Base-by-base conservation (phyloP, 1,140 invertebrate genomes). In the Stegodyphus dumicola region DNA sequence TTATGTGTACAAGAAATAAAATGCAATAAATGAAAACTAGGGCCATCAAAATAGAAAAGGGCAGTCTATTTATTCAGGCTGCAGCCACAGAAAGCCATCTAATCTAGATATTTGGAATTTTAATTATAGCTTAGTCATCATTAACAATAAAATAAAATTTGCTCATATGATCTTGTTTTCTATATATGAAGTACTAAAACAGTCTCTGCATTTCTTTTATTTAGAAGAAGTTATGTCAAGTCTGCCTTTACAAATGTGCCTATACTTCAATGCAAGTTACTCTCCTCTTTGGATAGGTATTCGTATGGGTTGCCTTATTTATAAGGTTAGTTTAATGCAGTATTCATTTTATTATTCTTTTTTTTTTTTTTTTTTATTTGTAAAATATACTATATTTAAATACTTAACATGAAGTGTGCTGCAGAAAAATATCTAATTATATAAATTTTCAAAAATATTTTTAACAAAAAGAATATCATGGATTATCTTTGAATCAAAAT, bases 211-310 rank as follows among this genome's bases (percentile, higher is more conserved):
- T 10, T 10, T 60, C 11, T 56, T 67, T 52, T 18, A 75, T 83
- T 13, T 54, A 83, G 80, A 83, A 49, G 80, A 83, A 83, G 48
- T 83, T 33, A 60, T 83, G 49, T 83, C 80, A 75, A 83, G 80
- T 75, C 54, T 83, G 66, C 80, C 80, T 13, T 71, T 83, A 56
- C 80, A 83, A 60, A 83, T 83, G 80, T 83, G 80, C 51, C 56
- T 83, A 18, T 75, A 83, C 48, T 83, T 75, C 67, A 83, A 83
- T 66, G 54, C 18, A 52, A 83, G 65, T 33, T 83, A 75, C 69
- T 83, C 80, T 53, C n/a, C 71, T 17, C 33, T 83, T 33, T 83
- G 80, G 80, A 66, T 83, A 17, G 13, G 74, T 5, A 54, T 66
- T 52, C 80, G 71, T 49, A 67, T 75, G 13, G 80, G 80, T 75